Percentiles rank a stretch among this genome's conserved stretches.
These are phyloP conservation scores for Drusus annulatus DNA, from an alignment of 1,140 invertebrate genomes.

Conservation along the genomic window DNA sequence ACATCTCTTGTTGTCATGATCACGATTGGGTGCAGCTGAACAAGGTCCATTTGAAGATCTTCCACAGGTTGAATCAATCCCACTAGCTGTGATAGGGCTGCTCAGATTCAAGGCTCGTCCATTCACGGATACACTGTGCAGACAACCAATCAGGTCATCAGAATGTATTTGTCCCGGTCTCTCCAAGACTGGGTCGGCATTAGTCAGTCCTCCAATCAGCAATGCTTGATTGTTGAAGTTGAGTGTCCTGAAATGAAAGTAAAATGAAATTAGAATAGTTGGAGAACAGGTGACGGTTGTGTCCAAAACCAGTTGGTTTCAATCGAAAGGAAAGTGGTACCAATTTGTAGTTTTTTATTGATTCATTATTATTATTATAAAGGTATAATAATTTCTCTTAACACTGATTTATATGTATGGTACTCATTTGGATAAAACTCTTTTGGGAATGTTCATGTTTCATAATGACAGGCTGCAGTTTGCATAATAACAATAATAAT, in stretches of 20 bases:
- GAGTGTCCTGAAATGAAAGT: conserved; percentile 80
- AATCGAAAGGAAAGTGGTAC: too few species aligned
- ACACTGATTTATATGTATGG: too few species aligned
- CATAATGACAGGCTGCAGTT: too few species aligned
- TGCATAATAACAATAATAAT: too few species aligned
- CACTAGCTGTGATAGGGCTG: conserved; percentile 79
- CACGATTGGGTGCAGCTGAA: conserved; percentile 64
- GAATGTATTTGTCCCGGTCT: conserved; percentile 90
- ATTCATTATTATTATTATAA: too few species aligned
- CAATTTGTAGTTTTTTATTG: too few species aligned
- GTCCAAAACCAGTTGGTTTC: too few species aligned
- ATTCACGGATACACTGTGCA: conserved; percentile 91
- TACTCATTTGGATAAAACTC: too few species aligned
- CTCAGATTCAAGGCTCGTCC: conserved; percentile 86
- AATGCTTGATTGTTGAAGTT: conserved; percentile 93
- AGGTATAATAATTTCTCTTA: too few species aligned
- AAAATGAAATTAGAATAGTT: conserved; percentile 17
- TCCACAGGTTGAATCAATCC: conserved; percentile 83
- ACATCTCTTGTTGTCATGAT: conserved; percentile 73
- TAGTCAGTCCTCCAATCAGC: conserved; percentile 87
- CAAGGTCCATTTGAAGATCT: conserved; percentile 77
- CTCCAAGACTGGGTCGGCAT: conserved; percentile 88
- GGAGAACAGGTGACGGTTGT: neutral
- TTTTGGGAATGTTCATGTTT: too few species aligned
- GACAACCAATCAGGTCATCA: conserved; percentile 94